A percentile compares a stretch with the other conserved stretches of the same genome.
phyloP scores from a whole-genome alignment of 2,797 vertebrate genomes.

The Acipenser ruthenus region DNA sequence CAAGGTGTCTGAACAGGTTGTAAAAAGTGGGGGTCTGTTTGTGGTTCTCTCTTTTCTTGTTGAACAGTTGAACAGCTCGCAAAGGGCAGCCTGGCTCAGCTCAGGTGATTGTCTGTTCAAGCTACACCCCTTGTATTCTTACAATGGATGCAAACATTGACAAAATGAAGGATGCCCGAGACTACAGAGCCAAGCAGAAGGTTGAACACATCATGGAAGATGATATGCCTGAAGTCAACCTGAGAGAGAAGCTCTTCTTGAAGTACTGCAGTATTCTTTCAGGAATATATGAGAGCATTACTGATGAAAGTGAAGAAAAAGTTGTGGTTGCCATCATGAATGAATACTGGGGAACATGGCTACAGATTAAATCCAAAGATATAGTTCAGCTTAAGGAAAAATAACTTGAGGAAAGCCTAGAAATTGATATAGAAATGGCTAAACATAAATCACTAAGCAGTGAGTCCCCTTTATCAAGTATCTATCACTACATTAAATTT shows the following conservation, averaged over 20 bases:
- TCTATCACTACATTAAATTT: slow-evolving; percentile 26
- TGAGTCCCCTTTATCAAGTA: slow-evolving; percentile 34
- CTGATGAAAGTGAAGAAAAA: slow-evolving; percentile 15
- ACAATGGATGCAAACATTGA: slow-evolving; percentile 8
- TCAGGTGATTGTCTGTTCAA: slow-evolving; percentile 27
- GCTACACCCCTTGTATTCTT: slow-evolving; percentile 18
- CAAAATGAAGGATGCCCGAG: slow-evolving; percentile 15
- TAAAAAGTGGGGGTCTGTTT: slow-evolving; percentile 36
- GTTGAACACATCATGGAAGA: slow-evolving; percentile 15
- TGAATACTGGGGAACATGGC: slow-evolving; percentile 37
- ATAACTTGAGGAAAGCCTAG: slow-evolving; percentile 16
- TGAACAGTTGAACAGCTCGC: too few relatives aligned
- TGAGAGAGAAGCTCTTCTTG: slow-evolving; percentile 29
- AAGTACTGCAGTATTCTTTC: slow-evolving; percentile 20
- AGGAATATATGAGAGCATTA: slow-evolving; percentile 6
- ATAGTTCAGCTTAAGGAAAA: slow-evolving; percentile 3
- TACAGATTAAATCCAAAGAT: slow-evolving; percentile 23
- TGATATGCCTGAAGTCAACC: slow-evolving; percentile 23
- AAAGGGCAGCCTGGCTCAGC: slow-evolving; percentile 48
- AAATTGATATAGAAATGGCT: slow-evolving; percentile 19
- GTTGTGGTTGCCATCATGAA: slow-evolving; percentile 32
- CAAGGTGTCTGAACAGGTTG: slow-evolving; percentile 37
- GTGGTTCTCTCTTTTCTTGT: slow-evolving; percentile 52
- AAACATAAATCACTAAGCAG: slow-evolving; percentile 14
- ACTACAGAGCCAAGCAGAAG: not conserved